phyloP scores from a whole-genome alignment of 2,113 vertebrate species.

The Bostrychus sinensis region DNA sequence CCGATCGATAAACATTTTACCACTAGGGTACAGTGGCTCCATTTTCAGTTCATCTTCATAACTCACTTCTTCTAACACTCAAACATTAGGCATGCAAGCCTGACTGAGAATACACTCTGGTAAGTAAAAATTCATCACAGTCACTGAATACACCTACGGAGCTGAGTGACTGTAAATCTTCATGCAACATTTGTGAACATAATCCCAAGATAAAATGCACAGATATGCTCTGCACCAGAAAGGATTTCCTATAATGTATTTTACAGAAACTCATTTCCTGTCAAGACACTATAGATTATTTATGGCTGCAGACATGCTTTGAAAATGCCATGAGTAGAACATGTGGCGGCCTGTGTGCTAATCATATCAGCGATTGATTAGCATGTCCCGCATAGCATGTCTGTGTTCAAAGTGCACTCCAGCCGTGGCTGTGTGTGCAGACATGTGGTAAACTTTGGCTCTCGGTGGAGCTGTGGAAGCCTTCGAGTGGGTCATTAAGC shows the following conservation, averaged over 20 bases:
- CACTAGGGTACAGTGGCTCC: constrained; percentile 21
- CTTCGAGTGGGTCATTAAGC: constrained; percentile 60
- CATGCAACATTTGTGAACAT: constrained; percentile 34
- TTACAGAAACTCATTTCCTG: constrained; percentile 13
- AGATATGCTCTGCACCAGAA: not conserved
- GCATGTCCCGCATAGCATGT: not conserved
- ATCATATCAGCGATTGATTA: constrained; percentile 27
- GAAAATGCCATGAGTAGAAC: constrained; percentile 16
- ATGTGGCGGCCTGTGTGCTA: not conserved
- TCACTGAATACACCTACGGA: constrained; percentile 1
- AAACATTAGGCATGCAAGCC: constrained; percentile 24
- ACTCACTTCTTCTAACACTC: constrained; percentile 8
- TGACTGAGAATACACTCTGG: constrained; percentile 24
- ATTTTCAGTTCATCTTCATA: constrained; percentile 25
- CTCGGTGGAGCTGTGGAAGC: constrained; percentile 29
- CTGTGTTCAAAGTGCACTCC: not conserved
- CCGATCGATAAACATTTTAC: constrained; percentile 40
- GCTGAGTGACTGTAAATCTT: constrained; percentile 22
- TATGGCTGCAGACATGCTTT: constrained; percentile 13
- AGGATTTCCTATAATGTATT: constrained; percentile 1
- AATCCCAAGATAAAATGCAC: constrained; percentile 30
- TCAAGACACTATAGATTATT: constrained; percentile 6
- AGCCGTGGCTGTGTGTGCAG: not conserved
- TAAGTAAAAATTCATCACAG: constrained; percentile 43
- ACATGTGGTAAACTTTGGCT: constrained; percentile 39